These are phyloP conservation scores for Dicycla oo DNA, from an alignment of 2,888 invertebrate species.

Conservation along the genomic window DNA sequence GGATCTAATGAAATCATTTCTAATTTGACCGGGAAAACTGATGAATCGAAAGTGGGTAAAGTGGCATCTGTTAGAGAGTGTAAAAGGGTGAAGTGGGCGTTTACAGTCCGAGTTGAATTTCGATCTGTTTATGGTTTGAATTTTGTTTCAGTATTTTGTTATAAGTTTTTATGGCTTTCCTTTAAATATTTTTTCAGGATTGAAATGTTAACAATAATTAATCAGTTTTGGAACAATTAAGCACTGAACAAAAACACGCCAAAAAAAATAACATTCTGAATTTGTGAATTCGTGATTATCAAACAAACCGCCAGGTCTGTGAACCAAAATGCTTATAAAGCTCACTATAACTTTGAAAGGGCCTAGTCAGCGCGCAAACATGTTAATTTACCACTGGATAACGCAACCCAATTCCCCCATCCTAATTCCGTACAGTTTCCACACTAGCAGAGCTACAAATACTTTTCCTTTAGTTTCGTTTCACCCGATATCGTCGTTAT, in stretches of 20 bases:
- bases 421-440: slow-evolving; percentile 84
- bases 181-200: neutral
- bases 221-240: neutral
- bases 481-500: slow-evolving; percentile 88
- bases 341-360: slow-evolving; percentile 68
- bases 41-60: slow-evolving; percentile 33
- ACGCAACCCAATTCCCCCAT: slow-evolving; percentile 80
- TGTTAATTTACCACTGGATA: slow-evolving; percentile 80
- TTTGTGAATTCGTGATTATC: slow-evolving; percentile 56
- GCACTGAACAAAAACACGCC: slow-evolving; percentile 21
- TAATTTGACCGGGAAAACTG: slow-evolving; percentile 40
- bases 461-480: slow-evolving; percentile 89
- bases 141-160: neutral
- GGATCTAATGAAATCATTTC: slow-evolving; percentile 31
- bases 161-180: neutral
- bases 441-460: slow-evolving; percentile 83
- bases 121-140: neutral
- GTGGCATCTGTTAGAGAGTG: slow-evolving; percentile 13
- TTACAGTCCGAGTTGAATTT: slow-evolving; percentile 17
- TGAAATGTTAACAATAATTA: neutral
- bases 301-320: slow-evolving; percentile 57
- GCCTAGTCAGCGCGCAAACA: slow-evolving; percentile 74
- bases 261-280: too few relatives aligned
- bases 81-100: slow-evolving; percentile 18
- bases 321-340: slow-evolving; percentile 66